Base-by-base conservation (phyloP, 2,797 vertebrate species). In the Lycodopsis pacificus region DNA sequence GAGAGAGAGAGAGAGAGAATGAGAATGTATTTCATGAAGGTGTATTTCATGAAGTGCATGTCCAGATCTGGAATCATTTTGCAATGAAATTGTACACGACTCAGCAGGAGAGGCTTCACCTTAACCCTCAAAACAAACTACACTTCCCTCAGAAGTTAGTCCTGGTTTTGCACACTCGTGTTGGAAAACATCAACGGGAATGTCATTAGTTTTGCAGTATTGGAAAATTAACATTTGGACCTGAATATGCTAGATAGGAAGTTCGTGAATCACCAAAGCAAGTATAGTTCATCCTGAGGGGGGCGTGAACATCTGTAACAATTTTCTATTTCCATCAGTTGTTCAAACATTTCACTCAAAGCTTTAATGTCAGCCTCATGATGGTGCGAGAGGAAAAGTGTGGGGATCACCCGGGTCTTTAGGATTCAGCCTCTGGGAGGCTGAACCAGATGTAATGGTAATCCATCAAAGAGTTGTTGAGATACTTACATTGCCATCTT, bases 391-490 rank as follows among this genome's bases (percentile, higher is more conserved):
- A 49, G 64, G 30, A 38, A 34, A 65, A 6, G 2, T n/a, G 7
- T 14, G 11, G 13, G 17, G 7, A 32, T 25, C 38, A 42, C 11
- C 11, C 11, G 20, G 7, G 38, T 56, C 10, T 32, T 32, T 13
- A 19, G 3, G 53, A 32, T 10, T 70, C 13, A 46, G 57, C 27
- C 67, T 14, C 40, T 46, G 19, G 54, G 54, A 46, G 32, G 54
- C 12, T 42, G 12, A 46, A 57, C 54, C 3, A 17, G 34, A 27
- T n/a, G n/a, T 42, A 6, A 22, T 54, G n/a, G 36, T 25, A 44
- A 20, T 44, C 71, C 36, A 64, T 64, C 19, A 20, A 13, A 65
- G 40, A 54, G 49, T 7, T 72, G 54, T 59, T 65, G n/a, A 40
- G n/a, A 67, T 67, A 20, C 25, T 40, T 3, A 42, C 59, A 42